phyloP scores from a whole-genome alignment of 2,113 vertebrate species.

The Artemisiospiza belli region DNA sequence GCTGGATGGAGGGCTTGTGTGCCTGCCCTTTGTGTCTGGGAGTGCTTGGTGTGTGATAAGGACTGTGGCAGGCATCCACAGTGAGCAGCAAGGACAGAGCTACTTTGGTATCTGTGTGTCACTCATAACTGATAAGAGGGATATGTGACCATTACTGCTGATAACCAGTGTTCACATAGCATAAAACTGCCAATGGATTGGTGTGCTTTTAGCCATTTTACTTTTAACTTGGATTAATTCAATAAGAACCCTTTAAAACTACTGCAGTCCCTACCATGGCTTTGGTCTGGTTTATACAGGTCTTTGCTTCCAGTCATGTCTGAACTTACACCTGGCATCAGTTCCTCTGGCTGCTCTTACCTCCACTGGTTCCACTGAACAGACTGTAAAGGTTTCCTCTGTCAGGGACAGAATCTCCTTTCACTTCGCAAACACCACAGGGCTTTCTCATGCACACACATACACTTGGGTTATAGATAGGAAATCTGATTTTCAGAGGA shows the following conservation, averaged over 20 bases:
- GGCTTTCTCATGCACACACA: neutral
- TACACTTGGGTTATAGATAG: neutral
- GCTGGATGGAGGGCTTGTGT: neutral
- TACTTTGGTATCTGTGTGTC: neutral
- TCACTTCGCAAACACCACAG: neutral
- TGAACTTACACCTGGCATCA: neutral
- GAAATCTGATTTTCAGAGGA: neutral
- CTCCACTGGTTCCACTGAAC: neutral
- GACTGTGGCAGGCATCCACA: neutral
- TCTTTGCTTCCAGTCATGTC: neutral
- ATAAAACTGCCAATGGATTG: neutral
- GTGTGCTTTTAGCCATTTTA: neutral
- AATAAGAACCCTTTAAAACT: neutral
- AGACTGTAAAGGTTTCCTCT: neutral
- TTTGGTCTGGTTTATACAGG: neutral
- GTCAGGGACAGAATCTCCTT: neutral
- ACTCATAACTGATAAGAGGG: neutral
- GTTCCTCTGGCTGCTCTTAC: neutral
- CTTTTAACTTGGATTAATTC: neutral
- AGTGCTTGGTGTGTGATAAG: neutral
- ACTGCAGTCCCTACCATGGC: rapidly evolving
- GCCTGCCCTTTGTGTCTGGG: neutral
- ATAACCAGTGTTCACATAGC: neutral
- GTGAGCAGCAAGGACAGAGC: neutral
- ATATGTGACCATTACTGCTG: neutral